phyloP scores from a whole-genome alignment of 2,113 vertebrate genomes.

The Labeo rohita region DNA sequence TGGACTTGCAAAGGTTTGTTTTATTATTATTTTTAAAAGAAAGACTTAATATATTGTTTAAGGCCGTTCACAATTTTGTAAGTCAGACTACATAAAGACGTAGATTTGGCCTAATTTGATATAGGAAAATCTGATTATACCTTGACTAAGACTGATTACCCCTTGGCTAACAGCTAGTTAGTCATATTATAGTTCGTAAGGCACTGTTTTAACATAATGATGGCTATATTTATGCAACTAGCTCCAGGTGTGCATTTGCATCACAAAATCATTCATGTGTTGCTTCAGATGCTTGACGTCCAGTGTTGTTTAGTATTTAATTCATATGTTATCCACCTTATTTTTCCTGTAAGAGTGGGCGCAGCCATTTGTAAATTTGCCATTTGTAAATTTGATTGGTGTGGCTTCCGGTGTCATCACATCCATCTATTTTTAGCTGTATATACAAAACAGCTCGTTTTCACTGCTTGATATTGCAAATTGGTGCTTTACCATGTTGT shows the following conservation, averaged over 20 bases:
- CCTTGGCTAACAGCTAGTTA: neutral
- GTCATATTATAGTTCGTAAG: neutral
- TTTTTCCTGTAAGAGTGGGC: too few relatives aligned
- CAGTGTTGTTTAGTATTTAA: neutral
- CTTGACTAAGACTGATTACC: too few relatives aligned
- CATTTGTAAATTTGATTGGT: too few relatives aligned
- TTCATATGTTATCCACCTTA: neutral
- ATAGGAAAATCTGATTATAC: too few relatives aligned
- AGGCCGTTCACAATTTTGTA: neutral
- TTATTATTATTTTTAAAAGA: neutral
- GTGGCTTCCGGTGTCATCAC: too few relatives aligned
- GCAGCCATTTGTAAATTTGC: too few relatives aligned
- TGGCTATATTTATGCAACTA: neutral
- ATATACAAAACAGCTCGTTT: too few relatives aligned
- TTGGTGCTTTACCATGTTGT: too few relatives aligned
- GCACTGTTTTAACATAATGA: neutral
- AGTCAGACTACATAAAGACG: neutral
- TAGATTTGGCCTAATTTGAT: neutral
- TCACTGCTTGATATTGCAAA: too few relatives aligned
- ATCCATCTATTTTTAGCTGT: too few relatives aligned
- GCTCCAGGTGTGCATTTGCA: neutral
- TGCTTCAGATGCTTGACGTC: neutral
- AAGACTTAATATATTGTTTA: neutral
- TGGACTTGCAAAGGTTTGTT: neutral
- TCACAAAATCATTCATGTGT: neutral